phyloP scores from a whole-genome alignment of 1,140 invertebrate genomes.

The Drosophila ambigua region DNA sequence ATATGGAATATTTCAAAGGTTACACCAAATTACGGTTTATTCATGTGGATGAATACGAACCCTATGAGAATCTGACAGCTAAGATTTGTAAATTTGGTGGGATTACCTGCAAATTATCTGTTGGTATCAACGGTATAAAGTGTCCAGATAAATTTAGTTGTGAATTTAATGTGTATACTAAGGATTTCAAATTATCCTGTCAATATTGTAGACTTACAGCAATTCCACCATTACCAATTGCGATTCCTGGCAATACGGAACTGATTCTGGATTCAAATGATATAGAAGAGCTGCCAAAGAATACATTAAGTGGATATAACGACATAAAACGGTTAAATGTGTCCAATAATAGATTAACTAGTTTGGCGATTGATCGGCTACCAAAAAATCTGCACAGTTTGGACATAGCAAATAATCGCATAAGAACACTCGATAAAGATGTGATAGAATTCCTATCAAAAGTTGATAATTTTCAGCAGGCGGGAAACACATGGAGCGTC shows the following conservation, averaged over 20 bases:
- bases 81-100: slow-evolving; percentile 10
- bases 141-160: slow-evolving; percentile 13
- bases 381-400: slow-evolving; percentile 1
- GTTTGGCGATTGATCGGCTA: not conserved
- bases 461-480: slow-evolving; percentile 1
- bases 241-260: not conserved
- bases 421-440: not conserved
- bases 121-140: not conserved
- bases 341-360: not conserved
- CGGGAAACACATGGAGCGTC: slow-evolving; percentile 14
- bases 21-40: slow-evolving; percentile 1
- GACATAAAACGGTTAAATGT: slow-evolving; percentile 1
- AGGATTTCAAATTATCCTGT: not conserved
- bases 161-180: not conserved
- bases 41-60: not conserved
- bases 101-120: not conserved
- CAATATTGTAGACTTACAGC: not conserved
- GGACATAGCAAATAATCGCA: slow-evolving; percentile 7
- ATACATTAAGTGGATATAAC: slow-evolving; percentile 5
- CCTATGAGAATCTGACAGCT: slow-evolving; percentile 1
- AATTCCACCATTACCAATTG: slow-evolving; percentile 16
- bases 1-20: slow-evolving; percentile 14
- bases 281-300: not conserved
- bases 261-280: not conserved
- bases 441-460: not conserved